Evolutionary conservation across 2,113 vertebrate genomes (phyloP).

Genomic region (Ammodytes marinus): DNA sequence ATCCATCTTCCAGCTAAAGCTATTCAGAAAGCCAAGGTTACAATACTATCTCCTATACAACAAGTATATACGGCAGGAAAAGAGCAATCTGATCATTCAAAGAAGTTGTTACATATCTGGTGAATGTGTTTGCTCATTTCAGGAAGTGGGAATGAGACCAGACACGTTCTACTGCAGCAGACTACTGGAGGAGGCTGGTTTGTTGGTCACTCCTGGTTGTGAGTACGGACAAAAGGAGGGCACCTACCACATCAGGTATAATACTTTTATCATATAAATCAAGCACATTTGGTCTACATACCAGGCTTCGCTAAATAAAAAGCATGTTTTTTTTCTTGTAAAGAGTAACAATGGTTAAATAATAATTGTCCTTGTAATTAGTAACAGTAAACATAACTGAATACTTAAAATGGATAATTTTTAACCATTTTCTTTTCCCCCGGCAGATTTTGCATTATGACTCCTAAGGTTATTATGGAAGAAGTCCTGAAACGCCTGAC

Average conservation of each 20-base stretch:
- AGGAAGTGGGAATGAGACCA: slow-evolving; percentile 76
- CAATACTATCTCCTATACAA: background rate
- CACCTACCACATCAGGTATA: slow-evolving; percentile 81
- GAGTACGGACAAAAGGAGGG: slow-evolving; percentile 70
- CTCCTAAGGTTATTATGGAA: slow-evolving; percentile 42
- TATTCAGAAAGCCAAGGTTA: slow-evolving; percentile 78
- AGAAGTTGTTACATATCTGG: background rate
- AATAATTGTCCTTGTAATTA: background rate
- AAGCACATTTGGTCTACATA: background rate
- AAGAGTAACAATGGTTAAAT: background rate
- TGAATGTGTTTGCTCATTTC: background rate
- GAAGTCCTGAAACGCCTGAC: slow-evolving; percentile 71
- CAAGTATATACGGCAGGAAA: background rate
- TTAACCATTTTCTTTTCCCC: background rate
- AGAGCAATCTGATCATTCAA: background rate
- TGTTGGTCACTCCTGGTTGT: slow-evolving; percentile 68
- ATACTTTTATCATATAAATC: background rate
- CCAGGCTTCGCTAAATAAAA: background rate
- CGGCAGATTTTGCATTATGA: slow-evolving; percentile 66
- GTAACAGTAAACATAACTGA: background rate
- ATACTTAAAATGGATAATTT: background rate
- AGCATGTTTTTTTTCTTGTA: background rate
- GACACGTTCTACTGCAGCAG: slow-evolving; percentile 78
- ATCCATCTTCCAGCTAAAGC: slow-evolving; percentile 75
- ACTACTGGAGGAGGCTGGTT: slow-evolving; percentile 78